Evolutionary conservation across 2,888 invertebrate species (phyloP), one percentile per base, ranked within the genome.

Genomic region (Morpho achilles): DNA sequence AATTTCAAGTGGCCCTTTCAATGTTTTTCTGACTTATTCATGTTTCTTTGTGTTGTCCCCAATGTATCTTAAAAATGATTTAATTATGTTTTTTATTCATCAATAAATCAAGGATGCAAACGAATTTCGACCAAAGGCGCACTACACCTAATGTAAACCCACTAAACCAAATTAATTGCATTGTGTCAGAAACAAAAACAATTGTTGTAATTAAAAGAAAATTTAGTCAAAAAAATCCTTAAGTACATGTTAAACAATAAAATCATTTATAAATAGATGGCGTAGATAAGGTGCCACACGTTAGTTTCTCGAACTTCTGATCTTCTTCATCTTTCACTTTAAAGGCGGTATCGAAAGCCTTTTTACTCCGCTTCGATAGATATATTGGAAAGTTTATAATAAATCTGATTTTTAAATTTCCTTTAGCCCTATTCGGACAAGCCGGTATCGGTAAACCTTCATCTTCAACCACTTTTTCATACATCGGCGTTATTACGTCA

Each of bases 371-470:
- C 52, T 84, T 86, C 2, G 92, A 88, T 48, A 92, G 75, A 64
- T 83, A 82, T 8, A 80, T 82, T 9, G 89, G 84, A 66, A 87
- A 91, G 1, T 67, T 68, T 7, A 84, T 89, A 55, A 92, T 83
- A 74, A 96, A 96, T 57, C 91, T 89, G 65, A 96, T 91, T 49
- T 94, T 92, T 47, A 96, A 80, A 73, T 95, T 92, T 8, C 96
- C 96, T 67, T 91, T 93, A 45, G 92, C 91, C 53, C 91, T 92
- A 49, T 91, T 84, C 0, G 90, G 90, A 69, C 93, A 90, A 57
- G 93, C 92, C 2, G 93, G 89, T 57, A 94, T 76, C 0, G 96
- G 96, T 69, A 96, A 86, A 1, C 96, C 96, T 82, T 96, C 96
- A 7, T 92, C 92, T 55, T 92, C 91, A 0, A 96, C 88, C 0